Conservation (phyloP, 2,113 vertebrate species). For the Marmota flaviventris region DNA sequence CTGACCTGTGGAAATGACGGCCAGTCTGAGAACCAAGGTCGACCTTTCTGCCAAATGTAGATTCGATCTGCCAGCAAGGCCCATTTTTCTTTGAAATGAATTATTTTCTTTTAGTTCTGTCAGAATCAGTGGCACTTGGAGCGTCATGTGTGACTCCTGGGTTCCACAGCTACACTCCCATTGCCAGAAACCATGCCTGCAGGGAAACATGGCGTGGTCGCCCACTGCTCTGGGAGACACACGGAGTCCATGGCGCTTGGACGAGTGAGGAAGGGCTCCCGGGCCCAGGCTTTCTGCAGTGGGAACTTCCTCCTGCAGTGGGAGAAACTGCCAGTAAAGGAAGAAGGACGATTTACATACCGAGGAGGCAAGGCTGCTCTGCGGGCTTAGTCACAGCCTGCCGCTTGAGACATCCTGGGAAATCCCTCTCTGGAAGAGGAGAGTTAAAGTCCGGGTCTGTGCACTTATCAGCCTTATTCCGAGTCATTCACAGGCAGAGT, state of each 20-base stretch:
- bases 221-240: conserved; percentile 41
- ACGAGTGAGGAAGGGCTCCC: conserved; percentile 70
- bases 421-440: conserved; percentile 85
- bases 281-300: conserved; percentile 55
- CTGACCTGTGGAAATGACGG: background rate
- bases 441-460: conserved; percentile 81
- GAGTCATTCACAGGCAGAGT: background rate
- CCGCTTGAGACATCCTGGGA: conserved; percentile 85
- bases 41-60: background rate
- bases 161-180: conserved; percentile 11
- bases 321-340: conserved; percentile 66
- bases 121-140: conserved; percentile 18
- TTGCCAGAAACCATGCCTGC: conserved; percentile 53
- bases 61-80: background rate
- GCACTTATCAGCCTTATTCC: conserved; percentile 43
- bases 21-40: background rate
- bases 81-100: background rate
- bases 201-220: conserved; percentile 63
- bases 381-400: conserved; percentile 83
- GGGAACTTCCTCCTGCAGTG: conserved; percentile 79
- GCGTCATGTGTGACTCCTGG: conserved; percentile 61
- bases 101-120: conserved; percentile 45
- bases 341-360: conserved; percentile 79
- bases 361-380: conserved; percentile 29
- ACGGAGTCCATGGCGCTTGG: conserved; percentile 47